phyloP scores from a whole-genome alignment of 2,888 invertebrate species.

The Sinelater perroti region DNA sequence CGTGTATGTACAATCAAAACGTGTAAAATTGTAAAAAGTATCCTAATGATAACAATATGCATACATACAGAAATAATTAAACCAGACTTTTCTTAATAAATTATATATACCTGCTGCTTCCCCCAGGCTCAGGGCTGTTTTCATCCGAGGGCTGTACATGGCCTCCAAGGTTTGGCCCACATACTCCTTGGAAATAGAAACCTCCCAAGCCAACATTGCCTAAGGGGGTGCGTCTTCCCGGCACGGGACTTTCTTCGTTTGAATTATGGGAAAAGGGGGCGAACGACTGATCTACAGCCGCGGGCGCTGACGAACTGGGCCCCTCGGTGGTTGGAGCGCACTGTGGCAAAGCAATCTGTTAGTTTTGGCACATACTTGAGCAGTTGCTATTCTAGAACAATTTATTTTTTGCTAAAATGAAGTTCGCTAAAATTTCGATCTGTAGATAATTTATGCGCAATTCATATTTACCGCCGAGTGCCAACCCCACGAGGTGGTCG shows the following conservation, averaged over 20 bases:
- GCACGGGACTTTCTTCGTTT: constrained; percentile 63
- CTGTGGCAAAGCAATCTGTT: too few relatives aligned
- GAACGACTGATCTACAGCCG: constrained; percentile 54
- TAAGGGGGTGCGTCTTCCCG: constrained; percentile 78
- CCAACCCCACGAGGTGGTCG: constrained; percentile 58
- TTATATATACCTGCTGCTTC: constrained; percentile 48
- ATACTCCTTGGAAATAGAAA: constrained; percentile 81
- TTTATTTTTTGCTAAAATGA: too few relatives aligned
- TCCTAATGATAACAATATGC: too few relatives aligned
- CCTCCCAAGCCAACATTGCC: constrained; percentile 86
- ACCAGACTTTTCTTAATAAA: background rate
- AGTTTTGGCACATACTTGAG: too few relatives aligned
- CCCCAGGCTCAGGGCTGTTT: constrained; percentile 77
- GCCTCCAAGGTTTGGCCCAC: constrained; percentile 59
- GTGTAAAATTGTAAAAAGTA: too few relatives aligned
- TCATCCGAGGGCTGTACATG: constrained; percentile 71
- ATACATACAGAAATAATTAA: too few relatives aligned
- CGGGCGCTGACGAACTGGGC: constrained; percentile 45
- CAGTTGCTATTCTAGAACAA: too few relatives aligned
- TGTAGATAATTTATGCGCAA: too few relatives aligned
- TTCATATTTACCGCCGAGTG: constrained; percentile 52
- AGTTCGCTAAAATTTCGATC: too few relatives aligned
- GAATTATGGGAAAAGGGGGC: constrained; percentile 60
- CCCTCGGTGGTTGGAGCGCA: constrained; percentile 42
- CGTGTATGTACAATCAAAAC: too few relatives aligned